A percentile compares a stretch with the other conserved stretches of the same genome.
These are phyloP conservation scores for Epinephelus coioides DNA, from an alignment of 2,797 vertebrate species.

Conservation along the genomic window DNA sequence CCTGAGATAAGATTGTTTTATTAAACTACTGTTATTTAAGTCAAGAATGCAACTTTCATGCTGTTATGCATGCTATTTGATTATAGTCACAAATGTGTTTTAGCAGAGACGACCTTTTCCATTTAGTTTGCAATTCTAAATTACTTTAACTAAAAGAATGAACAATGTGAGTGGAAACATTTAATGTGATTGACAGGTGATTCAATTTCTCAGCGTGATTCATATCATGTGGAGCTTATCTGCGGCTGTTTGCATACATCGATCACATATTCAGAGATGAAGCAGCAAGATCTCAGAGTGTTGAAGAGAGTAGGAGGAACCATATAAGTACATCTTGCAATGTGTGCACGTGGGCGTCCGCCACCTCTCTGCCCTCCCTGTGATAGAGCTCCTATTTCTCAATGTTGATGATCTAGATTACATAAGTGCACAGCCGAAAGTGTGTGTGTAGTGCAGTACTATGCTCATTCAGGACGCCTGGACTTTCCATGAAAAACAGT, in stretches of 20 bases:
- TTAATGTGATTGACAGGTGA: neutral
- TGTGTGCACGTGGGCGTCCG: constrained; percentile 70
- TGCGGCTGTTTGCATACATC: neutral
- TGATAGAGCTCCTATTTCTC: constrained; percentile 69
- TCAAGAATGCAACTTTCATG: neutral
- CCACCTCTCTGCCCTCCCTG: constrained; percentile 64
- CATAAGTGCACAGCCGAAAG: constrained; percentile 65
- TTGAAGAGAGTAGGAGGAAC: constrained; percentile 58
- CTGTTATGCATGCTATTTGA: neutral
- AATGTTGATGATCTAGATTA: constrained; percentile 67
- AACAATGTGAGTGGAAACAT: neutral
- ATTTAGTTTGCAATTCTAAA: too few species aligned
- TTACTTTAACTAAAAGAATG: too few species aligned
- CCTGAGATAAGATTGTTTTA: neutral
- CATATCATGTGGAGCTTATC: neutral
- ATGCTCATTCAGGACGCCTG: constrained; percentile 54
- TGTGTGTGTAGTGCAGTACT: constrained; percentile 45
- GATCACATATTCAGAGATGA: constrained; percentile 37
- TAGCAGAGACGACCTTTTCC: too few species aligned
- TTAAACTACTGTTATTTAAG: neutral
- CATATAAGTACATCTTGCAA: constrained; percentile 72
- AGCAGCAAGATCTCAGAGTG: constrained; percentile 13
- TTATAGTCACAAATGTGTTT: neutral
- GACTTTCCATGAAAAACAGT: constrained; percentile 24
- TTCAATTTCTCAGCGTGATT: constrained; percentile 16